Evolutionary conservation across 2,888 invertebrate species (phyloP).

Genomic region (Macaria liturata): DNA sequence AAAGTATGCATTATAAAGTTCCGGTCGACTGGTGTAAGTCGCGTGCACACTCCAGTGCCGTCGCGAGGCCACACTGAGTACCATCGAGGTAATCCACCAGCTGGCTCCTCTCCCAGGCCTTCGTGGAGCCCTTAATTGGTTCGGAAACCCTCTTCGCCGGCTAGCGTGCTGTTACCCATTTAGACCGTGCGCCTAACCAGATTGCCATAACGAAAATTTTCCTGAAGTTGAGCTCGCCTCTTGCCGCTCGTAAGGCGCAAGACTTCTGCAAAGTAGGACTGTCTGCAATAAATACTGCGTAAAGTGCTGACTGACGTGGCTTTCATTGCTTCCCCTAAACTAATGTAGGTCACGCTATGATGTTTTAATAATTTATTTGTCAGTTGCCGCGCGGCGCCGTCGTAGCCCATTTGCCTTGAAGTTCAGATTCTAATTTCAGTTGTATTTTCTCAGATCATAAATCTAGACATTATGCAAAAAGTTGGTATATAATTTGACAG

Average conservation of each 20-base stretch:
- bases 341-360: constrained; percentile 51
- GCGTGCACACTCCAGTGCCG: constrained; percentile 69
- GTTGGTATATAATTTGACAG: constrained; percentile 54
- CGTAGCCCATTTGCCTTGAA: constrained; percentile 37
- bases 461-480: constrained; percentile 52
- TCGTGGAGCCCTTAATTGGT: constrained; percentile 81
- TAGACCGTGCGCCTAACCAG: constrained; percentile 78
- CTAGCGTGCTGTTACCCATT: constrained; percentile 73
- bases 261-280: constrained; percentile 57
- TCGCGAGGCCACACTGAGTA: constrained; percentile 69
- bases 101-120: constrained; percentile 75
- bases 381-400: constrained; percentile 20
- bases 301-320: constrained; percentile 64
- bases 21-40: constrained; percentile 50
- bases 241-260: constrained; percentile 44
- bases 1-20: constrained; percentile 34
- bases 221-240: constrained; percentile 66
- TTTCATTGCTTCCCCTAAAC: constrained; percentile 44
- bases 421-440: constrained; percentile 28
- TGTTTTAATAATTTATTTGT: constrained; percentile 43
- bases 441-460: constrained; percentile 51
- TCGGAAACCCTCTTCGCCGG: constrained; percentile 78
- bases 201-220: constrained; percentile 76
- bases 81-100: constrained; percentile 79
- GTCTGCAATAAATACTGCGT: constrained; percentile 57